Evolutionary conservation across 2,113 vertebrate species (phyloP).

Genomic region (Delphinus delphis): DNA sequence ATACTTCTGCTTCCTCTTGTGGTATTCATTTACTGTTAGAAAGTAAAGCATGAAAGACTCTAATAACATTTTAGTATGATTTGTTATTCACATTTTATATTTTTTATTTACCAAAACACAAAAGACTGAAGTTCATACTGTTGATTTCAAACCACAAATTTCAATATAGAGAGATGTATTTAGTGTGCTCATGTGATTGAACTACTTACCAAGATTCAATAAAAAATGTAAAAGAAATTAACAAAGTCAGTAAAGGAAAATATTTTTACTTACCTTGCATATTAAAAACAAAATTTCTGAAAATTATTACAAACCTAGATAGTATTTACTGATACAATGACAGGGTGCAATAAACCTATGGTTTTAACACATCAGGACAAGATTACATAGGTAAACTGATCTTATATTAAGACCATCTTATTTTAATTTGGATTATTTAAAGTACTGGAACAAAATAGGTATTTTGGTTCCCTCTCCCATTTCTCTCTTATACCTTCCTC

Average conservation of each 20-base stretch:
- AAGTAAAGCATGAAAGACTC: background rate
- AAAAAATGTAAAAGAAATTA: slow-evolving; percentile 14
- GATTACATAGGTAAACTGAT: background rate
- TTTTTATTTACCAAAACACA: background rate
- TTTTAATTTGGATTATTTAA: background rate
- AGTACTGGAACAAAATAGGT: background rate
- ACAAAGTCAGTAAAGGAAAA: background rate
- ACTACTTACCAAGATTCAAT: background rate
- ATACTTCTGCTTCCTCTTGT: background rate
- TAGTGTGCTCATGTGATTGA: background rate
- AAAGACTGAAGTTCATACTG: background rate
- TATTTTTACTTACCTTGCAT: background rate
- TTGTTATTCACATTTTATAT: background rate
- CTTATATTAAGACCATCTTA: background rate
- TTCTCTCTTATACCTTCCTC: background rate
- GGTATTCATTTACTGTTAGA: background rate
- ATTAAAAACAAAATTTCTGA: background rate
- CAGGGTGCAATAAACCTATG: background rate
- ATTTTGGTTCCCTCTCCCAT: background rate
- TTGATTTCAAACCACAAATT: background rate
- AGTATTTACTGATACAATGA: background rate
- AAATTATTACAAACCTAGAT: background rate
- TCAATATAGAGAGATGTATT: background rate
- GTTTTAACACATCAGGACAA: background rate
- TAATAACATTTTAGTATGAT: background rate